Base-by-base conservation (phyloP, 1,140 invertebrate genomes). In the Drosophila paulistorum region DNA sequence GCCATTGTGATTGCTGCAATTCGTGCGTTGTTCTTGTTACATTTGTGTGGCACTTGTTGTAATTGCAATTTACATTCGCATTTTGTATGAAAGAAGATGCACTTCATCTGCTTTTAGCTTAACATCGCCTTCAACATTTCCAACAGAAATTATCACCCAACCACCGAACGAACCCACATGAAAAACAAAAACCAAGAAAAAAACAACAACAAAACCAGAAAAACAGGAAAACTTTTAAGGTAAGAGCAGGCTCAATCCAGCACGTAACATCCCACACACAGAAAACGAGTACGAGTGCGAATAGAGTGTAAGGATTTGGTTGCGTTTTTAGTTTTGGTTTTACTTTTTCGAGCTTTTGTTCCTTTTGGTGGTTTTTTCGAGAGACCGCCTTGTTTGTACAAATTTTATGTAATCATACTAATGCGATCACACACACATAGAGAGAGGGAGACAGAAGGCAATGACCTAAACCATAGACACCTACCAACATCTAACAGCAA, bases 351-450 rank as follows among this genome's bases (percentile, higher is more conserved):
- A 70, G 39, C 64, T 77, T 77, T 76, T 79, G 26, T 51, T 14
- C 9, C 51, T 35, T 39, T 26, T 65, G 62, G 51, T 74, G 42
- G 45, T 48, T 66, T 69, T 63, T 65, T 57, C 61, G 20, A 37
- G 48, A 42, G 42, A 57, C 60, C 37, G 51, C 51, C 33, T 57
- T 65, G 48, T 59, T 68, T 81, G 71, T 79, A 64, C 45, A 78
- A 74, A 78, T 84, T 77, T 89, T 89, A 79, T 89, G 84, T 81
- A 89, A 89, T 89, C 84, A 89, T 85, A 84, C 85, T 89, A 89
- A 89, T 89, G 84, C 80, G 58, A 68, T 23, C 68, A 63, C 42
- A 37, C 39, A 20, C 60, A 62, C 20, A 23, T 11, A 54, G 10
- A 69, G 48, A 64, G 58, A 62, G 2, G 9, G 7, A 48, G 14